Evolutionary conservation across 1,140 invertebrate species (phyloP).

Genomic region (Akabosia matsudoensis): DNA sequence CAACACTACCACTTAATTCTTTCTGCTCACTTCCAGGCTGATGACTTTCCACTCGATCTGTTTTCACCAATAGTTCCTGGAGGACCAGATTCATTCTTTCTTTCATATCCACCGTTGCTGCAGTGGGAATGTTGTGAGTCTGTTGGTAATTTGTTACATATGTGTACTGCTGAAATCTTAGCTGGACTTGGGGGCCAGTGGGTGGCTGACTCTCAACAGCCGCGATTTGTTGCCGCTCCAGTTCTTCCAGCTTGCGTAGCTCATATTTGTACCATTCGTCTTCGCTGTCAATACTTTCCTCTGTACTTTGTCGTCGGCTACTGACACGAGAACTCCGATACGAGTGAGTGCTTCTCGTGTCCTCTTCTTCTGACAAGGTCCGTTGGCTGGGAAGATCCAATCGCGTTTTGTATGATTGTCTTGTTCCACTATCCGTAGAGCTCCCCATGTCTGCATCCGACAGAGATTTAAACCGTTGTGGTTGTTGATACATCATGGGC

Average conservation of each 20-base stretch:
- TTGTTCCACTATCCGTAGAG: constrained; percentile 53
- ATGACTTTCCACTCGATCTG: constrained; percentile 51
- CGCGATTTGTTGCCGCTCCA: constrained; percentile 71
- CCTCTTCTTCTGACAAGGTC: constrained; percentile 65
- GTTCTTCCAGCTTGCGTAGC: constrained; percentile 76
- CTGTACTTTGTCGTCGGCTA: constrained; percentile 81
- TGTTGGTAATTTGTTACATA: constrained; percentile 15
- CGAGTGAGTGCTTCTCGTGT: constrained; percentile 78
- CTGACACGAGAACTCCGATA: constrained; percentile 81
- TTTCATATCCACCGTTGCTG: constrained; percentile 59
- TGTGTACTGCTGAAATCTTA: constrained; percentile 22
- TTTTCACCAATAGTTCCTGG: constrained; percentile 67
- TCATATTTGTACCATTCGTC: constrained; percentile 92
- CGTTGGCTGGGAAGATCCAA: constrained; percentile 68
- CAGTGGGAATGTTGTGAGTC: constrained; percentile 28
- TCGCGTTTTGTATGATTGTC: constrained; percentile 48
- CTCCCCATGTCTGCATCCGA: constrained; percentile 47
- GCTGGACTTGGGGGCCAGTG: constrained; percentile 20
- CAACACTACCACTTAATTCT: background rate
- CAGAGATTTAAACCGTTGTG: constrained; percentile 23
- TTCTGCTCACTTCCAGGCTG: background rate
- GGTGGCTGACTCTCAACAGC: constrained; percentile 60
- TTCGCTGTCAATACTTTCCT: constrained; percentile 87
- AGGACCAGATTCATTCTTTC: constrained; percentile 73
- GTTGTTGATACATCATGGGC: background rate